Evolutionary conservation across 2,888 invertebrate species (phyloP), one percentile per base, ranked within the genome.

Genomic region (Monopis laevigella): DNA sequence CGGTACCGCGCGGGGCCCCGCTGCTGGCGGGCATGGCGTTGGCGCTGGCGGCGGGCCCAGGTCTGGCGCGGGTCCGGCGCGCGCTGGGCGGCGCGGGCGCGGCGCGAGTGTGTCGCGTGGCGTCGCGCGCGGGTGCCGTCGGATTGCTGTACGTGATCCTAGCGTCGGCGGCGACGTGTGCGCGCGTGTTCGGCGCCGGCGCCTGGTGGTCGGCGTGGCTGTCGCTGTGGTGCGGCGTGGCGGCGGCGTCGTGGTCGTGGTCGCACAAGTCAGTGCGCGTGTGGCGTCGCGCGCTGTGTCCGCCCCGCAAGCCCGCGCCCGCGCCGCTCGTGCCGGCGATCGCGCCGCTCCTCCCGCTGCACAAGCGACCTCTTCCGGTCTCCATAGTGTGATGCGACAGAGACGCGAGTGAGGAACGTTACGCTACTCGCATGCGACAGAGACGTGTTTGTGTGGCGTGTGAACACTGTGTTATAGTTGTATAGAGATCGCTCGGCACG

Each of bases 41-140:
- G 50, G 88, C 90, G 0, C 66, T 87, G 2, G 83, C 88, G 6
- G 93, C 93, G 1, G 88, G 90, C 40, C 85, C 88, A 1, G 91
- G 92, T 0, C 81, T 95, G 39, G 85, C 89, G 62, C 82, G 88
- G 38, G 92, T 94, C 24, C 83, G 93, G 1, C 72, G 86, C 39
- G 77, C 77, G 35, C 49, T 80, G 43, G 74, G 64, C 47, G 52
- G 65, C 1, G 48, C 69, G 6, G 91, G 92, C 1, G 83, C 95
- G 24, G 82, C 89, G 18, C 75, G 87, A 28, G 83, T 91, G 14
- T 85, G 93, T 0, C 70, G 86, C 36, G 69, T 91, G 14, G 90
- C 90, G 69, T 86, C 89, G 28, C 84, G 93, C 17, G 87, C 93
- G 44, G 89, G 90, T 2, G 85, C 91, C 2, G 93, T 92, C 54